These are phyloP conservation scores for Gibbula magus DNA, from an alignment of 2,888 invertebrate genomes.

Conservation along the genomic window DNA sequence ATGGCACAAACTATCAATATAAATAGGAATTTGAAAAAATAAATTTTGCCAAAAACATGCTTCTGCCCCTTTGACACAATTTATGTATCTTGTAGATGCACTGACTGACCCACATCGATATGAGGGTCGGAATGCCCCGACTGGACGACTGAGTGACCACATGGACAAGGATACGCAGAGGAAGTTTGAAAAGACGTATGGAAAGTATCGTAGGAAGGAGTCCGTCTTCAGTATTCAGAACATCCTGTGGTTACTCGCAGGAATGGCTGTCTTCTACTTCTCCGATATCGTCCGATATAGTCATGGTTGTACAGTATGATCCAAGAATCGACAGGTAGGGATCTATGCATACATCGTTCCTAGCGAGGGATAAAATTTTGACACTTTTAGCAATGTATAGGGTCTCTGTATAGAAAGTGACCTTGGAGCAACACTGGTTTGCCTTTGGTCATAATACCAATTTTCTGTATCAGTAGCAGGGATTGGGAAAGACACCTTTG, in stretches of 20 bases:
- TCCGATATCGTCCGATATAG: slow-evolving; percentile 72
- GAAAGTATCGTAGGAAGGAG: slow-evolving; percentile 48
- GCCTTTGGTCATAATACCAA: too few species aligned
- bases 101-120: neutral
- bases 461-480: too few species aligned
- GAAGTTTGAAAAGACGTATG: slow-evolving; percentile 52
- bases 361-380: neutral
- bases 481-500: too few species aligned
- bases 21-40: too few species aligned
- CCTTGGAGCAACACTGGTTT: too few species aligned
- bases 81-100: slow-evolving; percentile 1
- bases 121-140: neutral
- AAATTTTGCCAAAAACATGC: too few species aligned
- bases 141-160: neutral
- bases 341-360: neutral
- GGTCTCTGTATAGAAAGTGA: too few species aligned
- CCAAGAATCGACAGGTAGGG: slow-evolving; percentile 66
- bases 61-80: too few species aligned
- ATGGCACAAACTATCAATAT: too few species aligned
- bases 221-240: slow-evolving; percentile 69
- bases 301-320: slow-evolving; percentile 64
- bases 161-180: slow-evolving; percentile 45
- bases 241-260: slow-evolving; percentile 69
- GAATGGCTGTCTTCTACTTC: slow-evolving; percentile 69
- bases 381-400: neutral